Percentiles rank a stretch among this genome's conserved stretches.
Conservation (phyloP, 2,888 invertebrate genomes). For the Tetramorium bicarinatum region DNA sequence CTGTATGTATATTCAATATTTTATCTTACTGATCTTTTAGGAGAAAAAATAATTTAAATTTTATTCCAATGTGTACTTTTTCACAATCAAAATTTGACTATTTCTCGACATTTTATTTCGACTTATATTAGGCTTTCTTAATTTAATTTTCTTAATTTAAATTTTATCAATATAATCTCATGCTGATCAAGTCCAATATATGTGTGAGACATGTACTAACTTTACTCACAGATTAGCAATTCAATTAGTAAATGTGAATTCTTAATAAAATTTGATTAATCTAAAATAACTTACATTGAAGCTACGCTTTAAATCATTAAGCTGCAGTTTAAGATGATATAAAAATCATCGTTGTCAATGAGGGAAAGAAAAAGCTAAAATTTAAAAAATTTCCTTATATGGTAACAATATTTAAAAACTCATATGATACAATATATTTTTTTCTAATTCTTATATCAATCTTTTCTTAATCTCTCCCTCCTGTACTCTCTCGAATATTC, state of each 20-base stretch:
- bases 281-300: neutral
- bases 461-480: neutral
- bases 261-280: neutral
- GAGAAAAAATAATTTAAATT: neutral
- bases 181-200: neutral
- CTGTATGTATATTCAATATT: neutral
- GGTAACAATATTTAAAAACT: neutral
- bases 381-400: neutral
- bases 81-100: neutral
- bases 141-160: neutral
- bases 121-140: neutral
- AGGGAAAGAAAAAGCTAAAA: neutral
- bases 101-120: too few relatives aligned
- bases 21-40: neutral
- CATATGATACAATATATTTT: neutral
- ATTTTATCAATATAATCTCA: neutral
- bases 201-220: neutral
- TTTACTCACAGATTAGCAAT: slow-evolving; percentile 1
- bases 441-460: neutral
- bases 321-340: neutral
- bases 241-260: slow-evolving; percentile 3
- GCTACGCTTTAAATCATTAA: neutral
- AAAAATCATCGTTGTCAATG: neutral
- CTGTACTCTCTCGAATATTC: neutral
- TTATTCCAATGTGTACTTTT: neutral